Conservation (phyloP, 2,888 invertebrate species). For the Dolomedes plantarius region DNA sequence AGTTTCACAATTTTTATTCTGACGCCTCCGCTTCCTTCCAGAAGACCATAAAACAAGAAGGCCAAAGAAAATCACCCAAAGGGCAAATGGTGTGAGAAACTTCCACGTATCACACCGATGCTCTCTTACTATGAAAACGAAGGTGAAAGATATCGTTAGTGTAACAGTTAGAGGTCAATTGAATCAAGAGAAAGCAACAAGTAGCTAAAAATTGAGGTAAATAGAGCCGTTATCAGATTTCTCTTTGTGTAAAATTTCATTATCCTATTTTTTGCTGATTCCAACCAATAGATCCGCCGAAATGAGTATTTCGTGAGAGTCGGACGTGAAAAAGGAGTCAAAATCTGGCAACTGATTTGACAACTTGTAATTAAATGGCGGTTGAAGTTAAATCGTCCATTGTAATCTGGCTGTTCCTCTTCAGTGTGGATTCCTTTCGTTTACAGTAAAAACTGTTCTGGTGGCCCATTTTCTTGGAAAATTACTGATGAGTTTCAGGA, state of each 20-base stretch:
- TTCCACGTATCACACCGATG: neutral
- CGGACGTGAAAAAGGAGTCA: neutral
- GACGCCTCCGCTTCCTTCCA: neutral
- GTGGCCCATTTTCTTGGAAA: constrained; percentile 40
- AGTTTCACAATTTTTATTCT: neutral
- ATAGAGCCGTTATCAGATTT: constrained; percentile 44
- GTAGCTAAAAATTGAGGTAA: constrained; percentile 13
- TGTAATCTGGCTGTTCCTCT: constrained; percentile 28
- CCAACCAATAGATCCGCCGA: neutral
- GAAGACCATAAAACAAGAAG: constrained; percentile 2
- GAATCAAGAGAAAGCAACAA: neutral
- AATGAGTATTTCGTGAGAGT: constrained; percentile 45
- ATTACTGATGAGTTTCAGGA: constrained; percentile 27
- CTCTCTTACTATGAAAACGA: neutral
- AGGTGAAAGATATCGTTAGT: constrained; percentile 5
- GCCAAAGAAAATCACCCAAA: neutral
- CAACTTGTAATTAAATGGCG: constrained; percentile 61
- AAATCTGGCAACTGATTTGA: constrained; percentile 30
- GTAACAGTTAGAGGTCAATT: constrained; percentile 31
- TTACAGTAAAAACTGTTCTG: constrained; percentile 29
- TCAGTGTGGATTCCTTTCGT: constrained; percentile 25
- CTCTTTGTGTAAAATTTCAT: constrained; percentile 21
- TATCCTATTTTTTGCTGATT: constrained; percentile 3
- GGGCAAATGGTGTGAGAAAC: neutral
- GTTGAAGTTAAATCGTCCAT: constrained; percentile 44